phyloP scores from a whole-genome alignment of 2,113 vertebrate species.

The Phalacrocorax pelagicus region DNA sequence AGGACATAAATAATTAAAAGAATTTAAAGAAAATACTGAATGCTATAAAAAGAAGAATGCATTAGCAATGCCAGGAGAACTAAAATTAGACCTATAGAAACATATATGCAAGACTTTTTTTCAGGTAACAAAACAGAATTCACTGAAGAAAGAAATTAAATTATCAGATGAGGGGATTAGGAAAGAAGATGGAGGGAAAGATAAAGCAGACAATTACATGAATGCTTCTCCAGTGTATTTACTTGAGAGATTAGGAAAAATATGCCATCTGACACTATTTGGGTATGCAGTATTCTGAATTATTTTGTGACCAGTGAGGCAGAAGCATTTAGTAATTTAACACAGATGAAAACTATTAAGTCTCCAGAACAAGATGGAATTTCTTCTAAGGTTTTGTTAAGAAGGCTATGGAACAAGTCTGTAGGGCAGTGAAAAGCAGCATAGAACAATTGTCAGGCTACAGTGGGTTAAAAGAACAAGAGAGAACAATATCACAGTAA shows the following conservation, averaged over 20 bases:
- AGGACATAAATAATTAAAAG: neutral
- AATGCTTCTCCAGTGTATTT: neutral
- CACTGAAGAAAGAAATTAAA: neutral
- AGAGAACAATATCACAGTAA: neutral
- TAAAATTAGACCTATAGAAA: constrained; percentile 6
- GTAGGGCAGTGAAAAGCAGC: neutral
- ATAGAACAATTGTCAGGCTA: neutral
- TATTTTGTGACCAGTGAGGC: neutral
- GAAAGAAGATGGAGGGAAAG: neutral
- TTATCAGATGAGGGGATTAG: neutral
- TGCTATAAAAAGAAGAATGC: neutral
- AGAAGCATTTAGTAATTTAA: neutral
- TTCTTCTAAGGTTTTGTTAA: neutral
- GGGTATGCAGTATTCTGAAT: neutral
- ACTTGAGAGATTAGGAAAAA: neutral
- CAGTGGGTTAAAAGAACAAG: neutral
- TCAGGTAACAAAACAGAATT: neutral
- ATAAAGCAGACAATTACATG: neutral
- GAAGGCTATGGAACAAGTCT: neutral
- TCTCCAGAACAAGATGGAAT: neutral
- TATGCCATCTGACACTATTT: neutral
- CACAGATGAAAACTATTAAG: neutral
- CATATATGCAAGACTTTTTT: neutral
- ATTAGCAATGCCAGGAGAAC: neutral
- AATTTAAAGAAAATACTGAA: neutral